These are phyloP conservation scores for Sphaerodactylus townsendi DNA, from an alignment of 2,113 vertebrate species.

Conservation along the genomic window DNA sequence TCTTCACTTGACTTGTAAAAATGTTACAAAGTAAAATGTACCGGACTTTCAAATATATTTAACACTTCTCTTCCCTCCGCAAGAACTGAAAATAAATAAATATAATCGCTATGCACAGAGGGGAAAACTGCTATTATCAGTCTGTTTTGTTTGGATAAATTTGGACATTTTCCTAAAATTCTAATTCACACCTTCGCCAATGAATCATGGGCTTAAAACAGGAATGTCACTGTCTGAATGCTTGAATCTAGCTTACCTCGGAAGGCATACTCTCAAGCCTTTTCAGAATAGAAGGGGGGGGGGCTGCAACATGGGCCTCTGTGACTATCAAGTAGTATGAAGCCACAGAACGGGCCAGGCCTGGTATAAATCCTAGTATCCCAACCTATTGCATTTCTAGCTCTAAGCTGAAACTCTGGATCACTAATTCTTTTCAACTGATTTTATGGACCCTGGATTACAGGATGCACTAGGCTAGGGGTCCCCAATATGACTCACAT, in stretches of 20 bases:
- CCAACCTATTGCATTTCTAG: neutral
- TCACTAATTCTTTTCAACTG: too few relatives aligned
- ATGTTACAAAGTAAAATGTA: neutral
- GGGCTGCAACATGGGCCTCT: neutral
- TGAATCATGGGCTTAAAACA: neutral
- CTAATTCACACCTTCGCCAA: neutral
- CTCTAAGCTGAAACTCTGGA: neutral
- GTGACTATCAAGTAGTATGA: neutral
- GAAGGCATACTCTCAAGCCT: neutral
- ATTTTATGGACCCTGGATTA: too few relatives aligned
- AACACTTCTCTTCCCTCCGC: neutral
- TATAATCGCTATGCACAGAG: neutral
- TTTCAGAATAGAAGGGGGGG: neutral
- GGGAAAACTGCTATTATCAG: neutral
- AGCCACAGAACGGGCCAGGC: neutral
- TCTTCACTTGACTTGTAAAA: neutral
- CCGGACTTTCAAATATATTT: neutral
- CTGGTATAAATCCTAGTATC: neutral
- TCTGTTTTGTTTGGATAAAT: neutral
- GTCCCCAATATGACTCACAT: too few relatives aligned
- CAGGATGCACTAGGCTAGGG: too few relatives aligned
- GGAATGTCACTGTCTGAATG: neutral
- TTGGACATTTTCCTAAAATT: neutral
- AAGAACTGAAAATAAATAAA: neutral
- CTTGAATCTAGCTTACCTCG: neutral